Evolutionary conservation across 1,140 invertebrate genomes (phyloP).

Genomic region (Cylas formicarius): DNA sequence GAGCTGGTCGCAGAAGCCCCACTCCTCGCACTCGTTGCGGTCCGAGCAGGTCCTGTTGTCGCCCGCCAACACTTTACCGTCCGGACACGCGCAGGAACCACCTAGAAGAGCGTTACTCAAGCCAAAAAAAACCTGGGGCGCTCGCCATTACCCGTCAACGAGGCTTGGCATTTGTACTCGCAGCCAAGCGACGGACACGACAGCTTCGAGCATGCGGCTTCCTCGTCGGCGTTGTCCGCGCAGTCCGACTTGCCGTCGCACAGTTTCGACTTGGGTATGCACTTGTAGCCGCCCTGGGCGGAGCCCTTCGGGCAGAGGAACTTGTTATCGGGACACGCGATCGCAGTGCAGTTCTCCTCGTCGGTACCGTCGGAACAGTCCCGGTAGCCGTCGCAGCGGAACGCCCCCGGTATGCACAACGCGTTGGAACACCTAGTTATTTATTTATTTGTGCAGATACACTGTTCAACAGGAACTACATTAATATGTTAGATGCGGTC

Average conservation of each 20-base stretch:
- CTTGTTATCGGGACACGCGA: slow-evolving; percentile 85
- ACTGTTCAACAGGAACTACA: too few relatives aligned
- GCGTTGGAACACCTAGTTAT: slow-evolving; percentile 90
- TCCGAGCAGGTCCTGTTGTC: slow-evolving; percentile 86
- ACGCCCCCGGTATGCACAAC: slow-evolving; percentile 80
- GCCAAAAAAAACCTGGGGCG: background rate
- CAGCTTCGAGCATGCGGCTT: slow-evolving; percentile 60
- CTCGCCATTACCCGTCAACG: slow-evolving; percentile 53
- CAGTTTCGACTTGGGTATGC: slow-evolving; percentile 78
- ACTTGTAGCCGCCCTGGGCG: slow-evolving; percentile 66
- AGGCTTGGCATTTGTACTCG: slow-evolving; percentile 83
- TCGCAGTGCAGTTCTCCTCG: slow-evolving; percentile 81
- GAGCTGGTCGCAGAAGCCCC: slow-evolving; percentile 92
- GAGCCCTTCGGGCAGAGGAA: slow-evolving; percentile 78
- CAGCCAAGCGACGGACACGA: slow-evolving; percentile 64
- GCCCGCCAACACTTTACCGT: slow-evolving; percentile 64
- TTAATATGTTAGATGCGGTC: too few relatives aligned
- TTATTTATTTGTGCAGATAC: too few relatives aligned
- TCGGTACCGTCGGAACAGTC: slow-evolving; percentile 84
- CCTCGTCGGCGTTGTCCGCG: slow-evolving; percentile 84
- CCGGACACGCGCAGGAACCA: slow-evolving; percentile 80
- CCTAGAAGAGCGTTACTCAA: slow-evolving; percentile 45
- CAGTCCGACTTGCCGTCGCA: slow-evolving; percentile 89
- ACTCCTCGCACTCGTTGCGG: slow-evolving; percentile 87
- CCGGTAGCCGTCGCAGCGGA: slow-evolving; percentile 73